Evolutionary conservation across 2,113 vertebrate species (phyloP).

Genomic region (Paedocypris sp.): DNA sequence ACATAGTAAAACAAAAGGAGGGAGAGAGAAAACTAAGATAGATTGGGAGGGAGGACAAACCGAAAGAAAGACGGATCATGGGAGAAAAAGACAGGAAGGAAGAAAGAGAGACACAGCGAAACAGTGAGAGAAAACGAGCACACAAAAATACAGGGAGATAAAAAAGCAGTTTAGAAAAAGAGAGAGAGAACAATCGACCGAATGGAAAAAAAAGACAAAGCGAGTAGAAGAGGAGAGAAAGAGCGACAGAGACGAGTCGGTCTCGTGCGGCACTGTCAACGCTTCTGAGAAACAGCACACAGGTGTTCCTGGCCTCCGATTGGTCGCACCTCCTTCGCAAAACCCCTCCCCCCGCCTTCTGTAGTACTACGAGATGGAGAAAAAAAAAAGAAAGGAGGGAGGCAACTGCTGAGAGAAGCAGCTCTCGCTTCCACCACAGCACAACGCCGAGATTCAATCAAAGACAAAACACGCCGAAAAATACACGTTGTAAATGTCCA

Average conservation of each 20-base stretch:
- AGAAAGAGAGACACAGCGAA: no score
- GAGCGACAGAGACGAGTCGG: slow-evolving; percentile 7
- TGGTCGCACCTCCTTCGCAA: slow-evolving; percentile 62
- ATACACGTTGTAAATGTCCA: background rate
- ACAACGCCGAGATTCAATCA: background rate
- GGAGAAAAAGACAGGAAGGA: background rate
- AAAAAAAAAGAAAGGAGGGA: slow-evolving; percentile 21
- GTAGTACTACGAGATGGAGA: slow-evolving; percentile 38
- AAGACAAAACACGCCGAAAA: background rate
- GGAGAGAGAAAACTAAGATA: no score
- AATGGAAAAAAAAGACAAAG: background rate
- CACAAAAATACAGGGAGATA: no score
- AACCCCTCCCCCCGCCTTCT: slow-evolving; percentile 46
- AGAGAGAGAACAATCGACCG: no score
- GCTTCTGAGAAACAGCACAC: slow-evolving; percentile 39
- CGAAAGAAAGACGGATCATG: background rate
- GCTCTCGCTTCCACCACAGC: slow-evolving; percentile 1
- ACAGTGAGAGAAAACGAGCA: background rate
- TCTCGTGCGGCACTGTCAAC: slow-evolving; percentile 29
- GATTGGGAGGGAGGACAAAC: no score
- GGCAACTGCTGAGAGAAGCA: slow-evolving; percentile 29
- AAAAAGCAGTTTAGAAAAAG: background rate
- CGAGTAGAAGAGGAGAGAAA: background rate
- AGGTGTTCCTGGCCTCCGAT: slow-evolving; percentile 45
- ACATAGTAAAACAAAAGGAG: no score